Evolutionary conservation across 2,113 vertebrate species (phyloP), one percentile per base, ranked within the genome.

Genomic region (Apistogramma diplotaenia): DNA sequence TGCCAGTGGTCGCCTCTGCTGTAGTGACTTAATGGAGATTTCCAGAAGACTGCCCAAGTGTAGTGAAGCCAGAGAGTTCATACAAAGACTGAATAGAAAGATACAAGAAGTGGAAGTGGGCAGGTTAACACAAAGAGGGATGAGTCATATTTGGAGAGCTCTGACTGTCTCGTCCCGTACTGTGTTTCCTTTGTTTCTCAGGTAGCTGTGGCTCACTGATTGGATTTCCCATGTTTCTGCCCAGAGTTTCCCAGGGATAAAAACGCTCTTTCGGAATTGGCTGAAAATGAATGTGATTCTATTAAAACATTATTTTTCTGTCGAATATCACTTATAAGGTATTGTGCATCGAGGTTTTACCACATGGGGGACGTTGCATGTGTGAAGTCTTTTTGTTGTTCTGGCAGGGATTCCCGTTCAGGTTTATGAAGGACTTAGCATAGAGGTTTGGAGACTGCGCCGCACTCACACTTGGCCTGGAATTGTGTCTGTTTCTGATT

Each of bases 1-100:
- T 43, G 88, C 43, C 3, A 35, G 89, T 74, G 82, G 83, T 95
- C 79, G 67, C 84, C 92, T 90, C 82, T 83, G 81, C 92, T 87
- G 89, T 83, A 67, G n/a, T 6, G 86, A 92, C 92, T 93, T 87
- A 90, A 86, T 49, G 83, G 87, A 94, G 94, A 92, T 90, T 93
- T 93, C 75, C 91, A 92, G 83, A 75, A 53, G 85, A 79, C 49
- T 83, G 4, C 2, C 60, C 80, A 89, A 89, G 83, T 71, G 87
- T 71, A 84, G 81, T 29, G 76, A 54, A 72, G 54, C 70, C 84
- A 83, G 81, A 87, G 12, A 51, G 65, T 79, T 33, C 19, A 1
- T 70, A 62, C 77, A 71, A 85, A 74, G 78, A 21, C 7, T 55
- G 70, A 79, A 76, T 51, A 83, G 79, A 75, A 61, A 46, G 78